Conservation (phyloP, 1,140 invertebrate genomes). For the Pentalonia nigronervosa region DNA sequence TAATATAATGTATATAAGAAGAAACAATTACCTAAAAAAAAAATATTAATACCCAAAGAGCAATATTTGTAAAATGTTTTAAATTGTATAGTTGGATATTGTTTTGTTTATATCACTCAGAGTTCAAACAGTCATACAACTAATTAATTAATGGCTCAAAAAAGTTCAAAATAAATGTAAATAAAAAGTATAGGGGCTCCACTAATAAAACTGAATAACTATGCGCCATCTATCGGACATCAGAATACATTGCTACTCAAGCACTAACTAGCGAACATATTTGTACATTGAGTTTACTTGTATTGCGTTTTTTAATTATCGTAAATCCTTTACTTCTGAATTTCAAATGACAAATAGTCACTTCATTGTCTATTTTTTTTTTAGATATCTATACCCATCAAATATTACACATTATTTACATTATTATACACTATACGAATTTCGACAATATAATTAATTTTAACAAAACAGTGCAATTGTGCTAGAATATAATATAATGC, state of each 20-base stretch:
- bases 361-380: too few relatives aligned
- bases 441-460: too few relatives aligned
- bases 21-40: not conserved
- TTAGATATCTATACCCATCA: too few relatives aligned
- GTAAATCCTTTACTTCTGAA: too few relatives aligned
- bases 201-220: not conserved
- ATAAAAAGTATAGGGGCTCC: not conserved
- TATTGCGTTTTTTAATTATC: too few relatives aligned
- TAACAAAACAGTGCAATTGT: too few relatives aligned
- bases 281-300: not conserved
- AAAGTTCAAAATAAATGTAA: not conserved
- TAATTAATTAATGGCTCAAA: not conserved
- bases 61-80: not conserved
- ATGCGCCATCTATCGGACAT: slow-evolving; percentile 4
- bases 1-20: too few relatives aligned
- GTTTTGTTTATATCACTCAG: not conserved
- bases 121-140: not conserved
- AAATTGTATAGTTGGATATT: not conserved
- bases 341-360: too few relatives aligned
- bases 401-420: too few relatives aligned
- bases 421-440: too few relatives aligned
- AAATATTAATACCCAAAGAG: not conserved
- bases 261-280: not conserved
- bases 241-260: not conserved
- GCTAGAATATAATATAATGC: too few relatives aligned